phyloP scores from a whole-genome alignment of 2,113 vertebrate species.

The Equus quagga region DNA sequence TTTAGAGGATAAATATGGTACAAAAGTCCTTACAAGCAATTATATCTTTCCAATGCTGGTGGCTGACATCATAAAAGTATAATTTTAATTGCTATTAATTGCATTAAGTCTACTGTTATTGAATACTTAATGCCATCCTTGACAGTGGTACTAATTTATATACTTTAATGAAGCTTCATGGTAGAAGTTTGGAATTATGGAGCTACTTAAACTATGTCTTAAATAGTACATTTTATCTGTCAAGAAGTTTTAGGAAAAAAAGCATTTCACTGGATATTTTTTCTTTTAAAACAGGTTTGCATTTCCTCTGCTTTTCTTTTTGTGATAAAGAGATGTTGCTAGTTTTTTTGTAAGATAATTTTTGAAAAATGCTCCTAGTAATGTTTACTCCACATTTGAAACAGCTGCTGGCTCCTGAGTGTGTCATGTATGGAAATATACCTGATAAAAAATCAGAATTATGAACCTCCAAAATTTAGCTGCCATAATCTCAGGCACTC shows the following conservation, averaged over 20 bases:
- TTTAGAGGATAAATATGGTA: conserved; percentile 92
- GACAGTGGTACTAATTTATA: conserved; percentile 91
- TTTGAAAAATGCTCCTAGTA: conserved; percentile 37
- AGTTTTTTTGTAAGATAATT: conserved; percentile 62
- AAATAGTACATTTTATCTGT: conserved; percentile 83
- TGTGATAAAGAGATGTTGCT: conserved; percentile 48
- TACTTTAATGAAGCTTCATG: conserved; percentile 91
- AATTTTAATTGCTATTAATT: conserved; percentile 96
- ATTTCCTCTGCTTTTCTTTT: neutral
- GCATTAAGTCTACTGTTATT: conserved; percentile 92
- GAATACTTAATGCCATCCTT: conserved; percentile 92
- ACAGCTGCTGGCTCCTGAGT: neutral
- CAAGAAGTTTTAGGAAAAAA: conserved; percentile 75
- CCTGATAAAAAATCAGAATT: neutral
- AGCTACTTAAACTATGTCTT: conserved; percentile 82
- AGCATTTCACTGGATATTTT: conserved; percentile 8
- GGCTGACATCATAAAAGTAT: conserved; percentile 93
- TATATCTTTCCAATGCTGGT: conserved; percentile 91
- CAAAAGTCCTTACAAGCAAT: conserved; percentile 92
- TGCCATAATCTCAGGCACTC: neutral
- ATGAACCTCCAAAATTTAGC: neutral
- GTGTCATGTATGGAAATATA: conserved; percentile 27
- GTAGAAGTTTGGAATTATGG: conserved; percentile 87
- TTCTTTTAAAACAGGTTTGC: conserved; percentile 38
- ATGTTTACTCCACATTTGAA: conserved; percentile 57